phyloP scores from a whole-genome alignment of 2,797 vertebrate species.

The Gadopsis marmoratus region DNA sequence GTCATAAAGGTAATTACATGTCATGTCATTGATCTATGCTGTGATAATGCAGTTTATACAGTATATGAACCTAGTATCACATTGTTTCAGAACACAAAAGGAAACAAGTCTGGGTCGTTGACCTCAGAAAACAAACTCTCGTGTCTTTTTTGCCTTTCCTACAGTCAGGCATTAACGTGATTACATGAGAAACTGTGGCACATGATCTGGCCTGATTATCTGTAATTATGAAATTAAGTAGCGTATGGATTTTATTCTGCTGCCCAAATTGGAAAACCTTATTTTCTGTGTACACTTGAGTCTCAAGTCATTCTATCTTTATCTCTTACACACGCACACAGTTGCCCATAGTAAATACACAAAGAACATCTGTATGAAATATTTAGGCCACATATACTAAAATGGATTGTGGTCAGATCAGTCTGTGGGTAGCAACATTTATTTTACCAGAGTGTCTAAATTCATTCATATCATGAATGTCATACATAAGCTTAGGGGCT shows the following conservation, averaged over 20 bases:
- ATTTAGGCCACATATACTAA: conserved; percentile 34
- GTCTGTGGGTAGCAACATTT: conserved; percentile 19
- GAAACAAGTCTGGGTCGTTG: conserved; percentile 5
- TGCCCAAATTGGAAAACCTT: conserved; percentile 70
- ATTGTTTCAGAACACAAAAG: conserved; percentile 4
- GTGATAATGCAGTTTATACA: neutral
- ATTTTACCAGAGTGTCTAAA: conserved; percentile 1
- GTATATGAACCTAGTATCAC: conserved; percentile 4
- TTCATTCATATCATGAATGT: conserved; percentile 22
- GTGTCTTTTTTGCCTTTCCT: conserved; percentile 18
- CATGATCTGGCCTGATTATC: conserved; percentile 64
- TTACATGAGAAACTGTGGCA: conserved; percentile 61
- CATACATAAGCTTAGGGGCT: neutral
- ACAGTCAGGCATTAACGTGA: conserved; percentile 55
- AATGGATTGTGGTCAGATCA: conserved; percentile 28
- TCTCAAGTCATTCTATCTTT: conserved; percentile 14
- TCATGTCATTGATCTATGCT: neutral
- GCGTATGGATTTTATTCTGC: conserved; percentile 70
- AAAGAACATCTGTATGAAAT: conserved; percentile 49
- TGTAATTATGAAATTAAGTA: conserved; percentile 71
- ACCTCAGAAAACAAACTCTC: conserved; percentile 6
- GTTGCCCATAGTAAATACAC: conserved; percentile 13
- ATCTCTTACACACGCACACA: neutral
- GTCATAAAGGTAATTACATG: neutral
- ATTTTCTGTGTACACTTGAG: conserved; percentile 49